These are phyloP conservation scores for Athalia cordata DNA, from an alignment of 2,888 invertebrate species.

Conservation along the genomic window DNA sequence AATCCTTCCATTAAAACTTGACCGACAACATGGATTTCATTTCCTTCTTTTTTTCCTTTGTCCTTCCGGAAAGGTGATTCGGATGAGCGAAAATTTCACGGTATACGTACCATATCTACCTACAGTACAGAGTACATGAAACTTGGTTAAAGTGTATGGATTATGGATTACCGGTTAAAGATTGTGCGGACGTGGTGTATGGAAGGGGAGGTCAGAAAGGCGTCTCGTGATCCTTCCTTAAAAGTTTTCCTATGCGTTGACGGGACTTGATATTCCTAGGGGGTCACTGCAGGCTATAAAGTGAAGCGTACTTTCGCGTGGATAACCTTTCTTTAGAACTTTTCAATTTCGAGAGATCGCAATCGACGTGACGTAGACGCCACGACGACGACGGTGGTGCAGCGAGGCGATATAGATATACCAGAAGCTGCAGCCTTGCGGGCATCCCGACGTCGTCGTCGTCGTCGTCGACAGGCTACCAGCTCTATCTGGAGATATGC, in stretches of 20 bases:
- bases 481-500: not conserved
- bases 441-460: too few species aligned
- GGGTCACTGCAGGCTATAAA: conserved; percentile 43
- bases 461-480: too few species aligned
- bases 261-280: conserved; percentile 42
- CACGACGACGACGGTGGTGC: conserved; percentile 16
- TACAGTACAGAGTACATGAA: not conserved
- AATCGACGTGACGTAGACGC: conserved; percentile 41
- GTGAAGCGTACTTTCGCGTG: conserved; percentile 41
- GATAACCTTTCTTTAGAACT: conserved; percentile 41
- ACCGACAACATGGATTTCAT: too few species aligned
- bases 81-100: not conserved
- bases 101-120: not conserved
- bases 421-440: too few species aligned
- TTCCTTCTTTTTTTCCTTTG: too few species aligned
- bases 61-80: not conserved
- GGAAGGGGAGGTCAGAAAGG: not conserved
- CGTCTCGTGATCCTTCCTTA: not conserved
- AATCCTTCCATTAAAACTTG: too few species aligned
- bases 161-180: conserved; percentile 7
- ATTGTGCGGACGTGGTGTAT: not conserved
- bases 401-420: too few species aligned
- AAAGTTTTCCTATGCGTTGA: conserved; percentile 38
- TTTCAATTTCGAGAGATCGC: conserved; percentile 42
- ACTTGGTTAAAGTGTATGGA: not conserved